These are phyloP conservation scores for Harlomillsia oculata DNA, from an alignment of 1,140 invertebrate genomes.

Conservation along the genomic window DNA sequence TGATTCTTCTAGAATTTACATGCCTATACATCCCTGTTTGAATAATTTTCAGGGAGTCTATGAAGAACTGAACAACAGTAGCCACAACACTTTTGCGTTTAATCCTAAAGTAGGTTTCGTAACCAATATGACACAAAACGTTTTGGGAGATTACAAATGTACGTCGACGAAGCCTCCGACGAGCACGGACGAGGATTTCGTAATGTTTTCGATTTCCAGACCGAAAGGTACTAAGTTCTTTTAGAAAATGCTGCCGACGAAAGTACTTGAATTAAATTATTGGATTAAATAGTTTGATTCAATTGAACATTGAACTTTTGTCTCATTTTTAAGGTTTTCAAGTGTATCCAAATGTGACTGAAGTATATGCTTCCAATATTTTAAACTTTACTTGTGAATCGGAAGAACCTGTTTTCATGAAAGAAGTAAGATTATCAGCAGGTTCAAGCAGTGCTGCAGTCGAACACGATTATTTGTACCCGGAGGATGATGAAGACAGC, in stretches of 20 bases:
- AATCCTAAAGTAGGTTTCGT: too few relatives aligned
- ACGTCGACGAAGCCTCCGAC: not conserved
- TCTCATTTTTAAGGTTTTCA: conserved; percentile 1
- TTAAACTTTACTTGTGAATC: conserved; percentile 26
- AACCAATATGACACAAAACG: too few relatives aligned
- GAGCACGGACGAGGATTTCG: not conserved
- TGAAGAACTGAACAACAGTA: too few relatives aligned
- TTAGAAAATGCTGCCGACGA: not conserved
- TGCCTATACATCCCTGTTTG: too few relatives aligned
- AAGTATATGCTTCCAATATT: conserved; percentile 7
- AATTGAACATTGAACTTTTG: not conserved
- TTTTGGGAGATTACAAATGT: conserved; percentile 12
- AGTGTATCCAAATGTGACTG: conserved; percentile 4
- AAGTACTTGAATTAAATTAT: not conserved
- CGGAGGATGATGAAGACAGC: conserved; percentile 9
- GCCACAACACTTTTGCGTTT: too few relatives aligned
- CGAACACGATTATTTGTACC: conserved; percentile 10
- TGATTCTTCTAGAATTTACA: not conserved
- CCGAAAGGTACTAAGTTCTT: too few relatives aligned
- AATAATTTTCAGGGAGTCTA: too few relatives aligned
- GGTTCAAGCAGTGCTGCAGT: not conserved
- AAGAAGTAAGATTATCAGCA: conserved; percentile 1
- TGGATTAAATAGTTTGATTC: not conserved
- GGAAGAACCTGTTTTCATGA: conserved; percentile 21
- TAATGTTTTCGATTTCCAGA: not conserved